Base-by-base conservation (phyloP, 2,888 invertebrate species). In the Lycophotia porphyrea region DNA sequence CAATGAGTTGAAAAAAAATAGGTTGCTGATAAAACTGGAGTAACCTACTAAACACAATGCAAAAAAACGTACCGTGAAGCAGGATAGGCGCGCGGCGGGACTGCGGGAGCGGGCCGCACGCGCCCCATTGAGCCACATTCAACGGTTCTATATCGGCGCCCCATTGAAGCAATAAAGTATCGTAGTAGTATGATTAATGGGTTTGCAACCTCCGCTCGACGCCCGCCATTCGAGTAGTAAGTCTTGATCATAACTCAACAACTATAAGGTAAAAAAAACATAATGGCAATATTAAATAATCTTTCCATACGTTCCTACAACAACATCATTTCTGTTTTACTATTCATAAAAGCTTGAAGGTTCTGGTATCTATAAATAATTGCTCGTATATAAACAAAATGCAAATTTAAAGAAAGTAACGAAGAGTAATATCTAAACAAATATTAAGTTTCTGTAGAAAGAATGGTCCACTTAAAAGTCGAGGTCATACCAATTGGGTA, bases 141-240 rank as follows among this genome's bases (percentile, higher is more conserved):
- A 92, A 87, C 78, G 88, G 83, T 88, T 82, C 88, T 90, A 90
- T 91, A 92, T 93, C 91, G 92, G 89, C 89, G 86, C 91, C 91
- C 93, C 93, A 94, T 94, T 94, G 92, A 93, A 93, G 93, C 93
- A 93, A 95, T 95, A 95, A 95, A 95, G 91, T 90, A 91, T 91
- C 89, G 91, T 92, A 93, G 91, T 92, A 93, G 90, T 92, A 95
- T 96, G 95, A 96, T 95, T 94, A 95, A 95, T 95, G 93, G 89
- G 81, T 84, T 87, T 88, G 88, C 91, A 91, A 91, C 91, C 92
- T 92, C 90, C 91, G 87, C 87, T 89, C 86, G 87, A 92, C 93
- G 92, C 93, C 94, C 92, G 92, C 93, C 90, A 88, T 90, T 93
- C 87, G 84, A 87, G 85, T 85, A 85, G 88, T 84, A 87, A 87